A percentile compares a stretch with the other conserved stretches of the same genome.
phyloP scores from a whole-genome alignment of 2,113 vertebrate species.

The Phycodurus eques region DNA sequence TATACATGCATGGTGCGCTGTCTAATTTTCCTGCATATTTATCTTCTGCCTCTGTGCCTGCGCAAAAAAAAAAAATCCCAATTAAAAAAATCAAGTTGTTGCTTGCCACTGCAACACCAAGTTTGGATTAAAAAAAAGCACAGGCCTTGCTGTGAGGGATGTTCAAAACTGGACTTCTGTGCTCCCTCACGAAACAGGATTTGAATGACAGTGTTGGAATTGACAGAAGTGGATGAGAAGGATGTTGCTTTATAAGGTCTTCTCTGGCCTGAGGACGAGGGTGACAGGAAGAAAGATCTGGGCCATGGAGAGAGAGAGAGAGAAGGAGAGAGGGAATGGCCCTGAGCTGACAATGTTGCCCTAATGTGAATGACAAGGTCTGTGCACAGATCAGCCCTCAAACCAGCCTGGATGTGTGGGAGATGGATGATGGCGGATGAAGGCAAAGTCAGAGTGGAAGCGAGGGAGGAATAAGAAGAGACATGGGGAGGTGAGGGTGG shows the following conservation, averaged over 20 bases:
- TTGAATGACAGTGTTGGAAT: constrained; percentile 69
- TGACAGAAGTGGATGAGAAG: constrained; percentile 79
- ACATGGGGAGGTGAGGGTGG: constrained; percentile 34
- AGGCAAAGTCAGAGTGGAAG: constrained; percentile 21
- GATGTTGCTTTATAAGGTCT: constrained; percentile 68
- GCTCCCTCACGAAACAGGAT: constrained; percentile 56
- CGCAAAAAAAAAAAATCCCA: neutral
- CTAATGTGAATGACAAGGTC: constrained; percentile 87
- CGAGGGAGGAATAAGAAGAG: constrained; percentile 41
- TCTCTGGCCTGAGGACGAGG: constrained; percentile 58
- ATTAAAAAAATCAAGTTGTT: constrained; percentile 20
- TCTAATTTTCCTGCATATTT: neutral
- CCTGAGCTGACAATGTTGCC: constrained; percentile 81
- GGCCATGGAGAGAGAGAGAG: constrained; percentile 43
- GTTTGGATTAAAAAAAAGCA: constrained; percentile 48
- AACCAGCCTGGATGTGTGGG: constrained; percentile 68
- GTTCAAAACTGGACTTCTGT: constrained; percentile 30
- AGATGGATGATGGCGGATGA: constrained; percentile 23
- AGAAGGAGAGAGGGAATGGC: constrained; percentile 59
- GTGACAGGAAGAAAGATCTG: constrained; percentile 56
- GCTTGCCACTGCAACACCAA: constrained; percentile 8
- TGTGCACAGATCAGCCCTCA: constrained; percentile 75
- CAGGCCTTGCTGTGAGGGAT: constrained; percentile 56
- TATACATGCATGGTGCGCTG: neutral
- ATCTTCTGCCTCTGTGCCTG: neutral